phyloP scores from a whole-genome alignment of 1,140 invertebrate species.

The Drosophila gunungcola region DNA sequence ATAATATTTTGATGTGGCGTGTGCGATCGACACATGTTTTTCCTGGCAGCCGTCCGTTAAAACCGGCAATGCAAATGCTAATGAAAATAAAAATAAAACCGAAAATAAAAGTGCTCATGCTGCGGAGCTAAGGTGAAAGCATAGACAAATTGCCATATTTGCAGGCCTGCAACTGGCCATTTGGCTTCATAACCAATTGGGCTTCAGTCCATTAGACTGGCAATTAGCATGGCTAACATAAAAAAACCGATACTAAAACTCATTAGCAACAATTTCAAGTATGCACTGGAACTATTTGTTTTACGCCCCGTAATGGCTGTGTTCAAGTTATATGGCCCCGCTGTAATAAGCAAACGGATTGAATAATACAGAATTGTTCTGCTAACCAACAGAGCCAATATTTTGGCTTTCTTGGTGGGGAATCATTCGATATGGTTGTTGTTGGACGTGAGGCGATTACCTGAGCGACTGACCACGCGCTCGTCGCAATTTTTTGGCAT shows the following conservation, averaged over 20 bases:
- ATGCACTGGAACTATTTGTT: conserved; percentile 41
- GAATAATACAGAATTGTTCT: background rate
- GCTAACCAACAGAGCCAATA: background rate
- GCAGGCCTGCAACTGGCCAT: conserved; percentile 17
- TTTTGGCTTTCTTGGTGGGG: conserved; percentile 11
- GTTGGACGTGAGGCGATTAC: conserved; percentile 35
- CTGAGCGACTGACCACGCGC: conserved; percentile 45
- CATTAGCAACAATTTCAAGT: conserved; percentile 65
- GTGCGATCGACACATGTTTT: conserved; percentile 63
- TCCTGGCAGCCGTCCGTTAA: conserved; percentile 27
- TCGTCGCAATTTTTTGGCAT: conserved; percentile 45
- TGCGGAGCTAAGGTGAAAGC: conserved; percentile 29
- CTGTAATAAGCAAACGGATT: conserved; percentile 10
- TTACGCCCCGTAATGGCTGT: conserved; percentile 6
- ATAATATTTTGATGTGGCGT: conserved; percentile 71
- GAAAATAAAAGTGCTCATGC: conserved; percentile 31
- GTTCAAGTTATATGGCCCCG: conserved; percentile 17
- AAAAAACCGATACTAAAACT: conserved; percentile 62
- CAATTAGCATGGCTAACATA: conserved; percentile 62
- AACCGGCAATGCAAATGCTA: conserved; percentile 40
- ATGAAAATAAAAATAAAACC: conserved; percentile 35
- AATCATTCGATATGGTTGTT: conserved; percentile 12
- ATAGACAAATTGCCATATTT: conserved; percentile 28
- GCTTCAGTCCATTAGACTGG: conserved; percentile 45
- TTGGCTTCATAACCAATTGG: conserved; percentile 38